These are phyloP conservation scores for Sericinus montela DNA, from an alignment of 2,888 invertebrate species.

Conservation along the genomic window DNA sequence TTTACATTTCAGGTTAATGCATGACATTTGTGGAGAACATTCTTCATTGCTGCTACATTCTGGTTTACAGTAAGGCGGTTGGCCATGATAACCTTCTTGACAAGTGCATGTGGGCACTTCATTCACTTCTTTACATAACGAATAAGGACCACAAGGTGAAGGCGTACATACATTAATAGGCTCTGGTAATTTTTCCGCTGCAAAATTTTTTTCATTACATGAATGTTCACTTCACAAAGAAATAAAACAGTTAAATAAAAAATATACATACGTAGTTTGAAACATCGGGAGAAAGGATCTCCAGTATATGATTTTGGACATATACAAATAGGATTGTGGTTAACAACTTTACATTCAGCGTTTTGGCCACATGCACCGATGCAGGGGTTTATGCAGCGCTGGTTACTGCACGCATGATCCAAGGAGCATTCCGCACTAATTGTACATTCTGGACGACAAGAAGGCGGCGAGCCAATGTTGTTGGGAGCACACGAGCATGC, in stretches of 20 bases:
- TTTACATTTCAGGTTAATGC: slow-evolving; percentile 86
- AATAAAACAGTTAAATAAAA: not conserved
- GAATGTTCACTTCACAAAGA: not conserved
- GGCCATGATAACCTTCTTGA: slow-evolving; percentile 82
- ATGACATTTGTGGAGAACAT: slow-evolving; percentile 83
- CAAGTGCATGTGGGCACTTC: slow-evolving; percentile 88
- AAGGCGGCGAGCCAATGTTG: slow-evolving; percentile 82
- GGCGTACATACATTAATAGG: slow-evolving; percentile 84
- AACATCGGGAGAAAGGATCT: slow-evolving; percentile 83
- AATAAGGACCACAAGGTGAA: slow-evolving; percentile 89
- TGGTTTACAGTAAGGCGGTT: slow-evolving; percentile 87
- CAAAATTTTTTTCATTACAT: slow-evolving; percentile 22
- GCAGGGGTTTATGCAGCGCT: slow-evolving; percentile 86
- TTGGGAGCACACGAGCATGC: slow-evolving; percentile 84
- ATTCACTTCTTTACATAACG: slow-evolving; percentile 84
- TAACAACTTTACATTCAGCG: slow-evolving; percentile 87
- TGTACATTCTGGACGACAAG: slow-evolving; percentile 86
- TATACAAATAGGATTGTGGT: slow-evolving; percentile 86
- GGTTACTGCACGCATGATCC: slow-evolving; percentile 85
- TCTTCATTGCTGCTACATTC: slow-evolving; percentile 89
- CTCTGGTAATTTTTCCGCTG: slow-evolving; percentile 72
- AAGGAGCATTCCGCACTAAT: slow-evolving; percentile 85
- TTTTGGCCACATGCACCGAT: slow-evolving; percentile 85
- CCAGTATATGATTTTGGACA: slow-evolving; percentile 82
- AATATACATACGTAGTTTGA: slow-evolving; percentile 68